Base-by-base conservation (phyloP, 2,113 vertebrate species). In the Hiodon tergisus region DNA sequence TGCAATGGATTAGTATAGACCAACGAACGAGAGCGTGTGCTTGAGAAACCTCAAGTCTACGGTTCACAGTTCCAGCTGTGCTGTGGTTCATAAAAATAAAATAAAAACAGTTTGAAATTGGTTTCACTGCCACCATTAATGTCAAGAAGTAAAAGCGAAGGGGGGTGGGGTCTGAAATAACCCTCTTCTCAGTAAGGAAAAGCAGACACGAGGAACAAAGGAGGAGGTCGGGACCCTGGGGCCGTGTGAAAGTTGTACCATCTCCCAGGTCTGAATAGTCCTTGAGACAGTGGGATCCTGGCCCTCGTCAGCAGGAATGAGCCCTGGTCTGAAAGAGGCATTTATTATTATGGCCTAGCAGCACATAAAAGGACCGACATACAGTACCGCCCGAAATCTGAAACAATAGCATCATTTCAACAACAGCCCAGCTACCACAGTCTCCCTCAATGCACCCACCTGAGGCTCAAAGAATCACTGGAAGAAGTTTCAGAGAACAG, bases 61-160 rank as follows among this genome's bases (percentile, higher is more conserved):
- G 60, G 60, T n/a, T 63, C 7, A 66, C 68, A 74, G 58, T 73
- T 77, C 71, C 73, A 78, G 53, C 69, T 74, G 71, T 57, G 69
- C 53, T 74, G 8, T 67, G 54, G 50, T 74, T 16, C 6, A 63
- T 31, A 31, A 31, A 31, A 31, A 31, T 31, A 31, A 85, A 86
- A 86, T 86, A 87, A 89, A 87, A 85, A 83, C 87, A 85, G 88
- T 90, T 88, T 81, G 83, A 87, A 89, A 90, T 91, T 87, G 90
- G 87, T 91, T 91, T 87, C 88, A 90, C 88, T 88, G 87, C 85
- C 86, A 87, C 86, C 86, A 86, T 89, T 88, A 91, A 89, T 82
- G 83, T 85, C 85, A 79, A 88, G 87, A 87, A 88, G 89, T 84
- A 86, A 85, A 80, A 82, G 81, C 89, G 81, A 88, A 0, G 85